Percentiles rank a stretch among this genome's conserved stretches.
phyloP scores from a whole-genome alignment of 1,140 invertebrate genomes.

The Chrysopa pallens region DNA sequence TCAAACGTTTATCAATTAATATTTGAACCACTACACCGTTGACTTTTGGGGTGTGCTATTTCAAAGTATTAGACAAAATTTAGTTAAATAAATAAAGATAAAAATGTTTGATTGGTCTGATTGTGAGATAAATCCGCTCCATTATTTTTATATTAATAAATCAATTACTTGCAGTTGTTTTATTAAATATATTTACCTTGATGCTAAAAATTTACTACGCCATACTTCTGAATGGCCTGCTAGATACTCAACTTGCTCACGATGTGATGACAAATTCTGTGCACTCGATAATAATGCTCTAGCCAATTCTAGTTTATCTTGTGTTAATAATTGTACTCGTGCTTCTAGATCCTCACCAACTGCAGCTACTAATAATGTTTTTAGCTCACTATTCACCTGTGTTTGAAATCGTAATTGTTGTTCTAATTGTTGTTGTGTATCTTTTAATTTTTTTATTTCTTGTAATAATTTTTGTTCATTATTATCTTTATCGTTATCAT shows the following conservation, averaged over 20 bases:
- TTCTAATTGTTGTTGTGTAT: constrained; percentile 43
- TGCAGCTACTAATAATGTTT: constrained; percentile 80
- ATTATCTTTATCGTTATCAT: constrained; percentile 15
- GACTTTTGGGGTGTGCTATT: too few relatives aligned
- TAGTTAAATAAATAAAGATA: too few relatives aligned
- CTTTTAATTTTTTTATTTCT: constrained; percentile 36
- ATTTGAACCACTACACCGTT: too few relatives aligned
- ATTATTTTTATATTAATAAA: constrained; percentile 1
- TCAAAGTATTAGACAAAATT: too few relatives aligned
- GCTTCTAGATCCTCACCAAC: constrained; percentile 85
- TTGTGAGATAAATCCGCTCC: not conserved
- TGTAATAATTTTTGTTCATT: constrained; percentile 21
- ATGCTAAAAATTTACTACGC: constrained; percentile 88
- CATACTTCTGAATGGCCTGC: constrained; percentile 89
- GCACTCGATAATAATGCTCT: constrained; percentile 68
- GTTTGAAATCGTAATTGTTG: constrained; percentile 52
- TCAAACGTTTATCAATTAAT: not conserved
- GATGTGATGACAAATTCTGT: constrained; percentile 66
- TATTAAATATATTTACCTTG: constrained; percentile 40
- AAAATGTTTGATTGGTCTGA: constrained; percentile 1
- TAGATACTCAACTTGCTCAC: constrained; percentile 81
- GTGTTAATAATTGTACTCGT: constrained; percentile 70
- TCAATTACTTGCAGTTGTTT: too few relatives aligned
- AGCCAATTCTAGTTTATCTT: constrained; percentile 78
- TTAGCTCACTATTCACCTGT: constrained; percentile 75